Base-by-base conservation (phyloP, 1,140 invertebrate species). In the Anastatus disparis region DNA sequence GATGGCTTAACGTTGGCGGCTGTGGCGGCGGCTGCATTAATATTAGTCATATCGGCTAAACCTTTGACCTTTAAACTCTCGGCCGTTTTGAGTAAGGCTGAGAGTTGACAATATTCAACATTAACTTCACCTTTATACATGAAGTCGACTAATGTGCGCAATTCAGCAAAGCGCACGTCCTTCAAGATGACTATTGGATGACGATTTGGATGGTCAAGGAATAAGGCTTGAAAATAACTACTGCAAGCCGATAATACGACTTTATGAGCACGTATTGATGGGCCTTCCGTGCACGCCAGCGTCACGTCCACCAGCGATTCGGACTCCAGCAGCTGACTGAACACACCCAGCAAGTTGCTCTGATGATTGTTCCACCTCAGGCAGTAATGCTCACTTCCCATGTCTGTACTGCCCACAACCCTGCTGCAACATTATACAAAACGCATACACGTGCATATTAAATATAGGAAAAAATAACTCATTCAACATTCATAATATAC, bases 121-220 rank as follows among this genome's bases (percentile, higher is more conserved):
- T 95, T 96, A 74, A 97, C 95, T 86, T 97, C 95, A 77, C 95
- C 95, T 85, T 95, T 94, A 90, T 97, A 97, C 95, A 97, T 97
- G 90, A 96, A 97, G 89, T 96, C 94, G 82, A 97, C 92, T 81
- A 97, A 91, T 75, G 94, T 95, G 83, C 94, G 90, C 82, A 97
- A 89, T 87, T 96, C 94, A 77, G 91, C 88, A 86, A 95, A 95
- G 80, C 93, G 91, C 78, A 96, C 94, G 92, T 96, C 95, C 86
- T 96, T 95, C 73, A 97, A 90, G 81, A 97, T 96, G 82, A 97
- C 93, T 82, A 97, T 96, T 77, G 95, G 95, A 86, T 96, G 94
- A 75, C 93, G 91, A 81, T 93, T 94, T 72, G 95, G 94, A 84
- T 95, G 93, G 85, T 93, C 92, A 82, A 94, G 90, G 86, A 96